A percentile compares a stretch with the other conserved stretches of the same genome.
Conservation (phyloP, 2,888 invertebrate genomes). For the Aromia moschata region DNA sequence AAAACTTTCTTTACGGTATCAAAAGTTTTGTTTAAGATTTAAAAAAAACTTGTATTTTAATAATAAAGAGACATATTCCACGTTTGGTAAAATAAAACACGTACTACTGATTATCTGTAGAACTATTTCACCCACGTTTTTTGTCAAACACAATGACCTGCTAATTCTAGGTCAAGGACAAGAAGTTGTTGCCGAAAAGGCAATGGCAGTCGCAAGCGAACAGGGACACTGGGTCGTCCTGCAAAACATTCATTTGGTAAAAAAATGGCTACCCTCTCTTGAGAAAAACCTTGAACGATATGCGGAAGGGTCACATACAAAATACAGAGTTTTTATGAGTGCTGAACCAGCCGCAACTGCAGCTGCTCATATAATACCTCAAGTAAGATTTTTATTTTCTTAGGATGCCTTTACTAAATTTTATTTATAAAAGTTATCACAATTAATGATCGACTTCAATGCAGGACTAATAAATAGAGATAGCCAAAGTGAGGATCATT, state of each 20-base stretch:
- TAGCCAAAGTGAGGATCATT: too few species aligned
- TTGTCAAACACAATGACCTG: background rate
- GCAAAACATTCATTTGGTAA: constrained; percentile 96
- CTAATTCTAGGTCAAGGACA: constrained; percentile 82
- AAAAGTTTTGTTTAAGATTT: too few species aligned
- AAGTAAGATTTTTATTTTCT: too few species aligned
- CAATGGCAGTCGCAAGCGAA: constrained; percentile 86
- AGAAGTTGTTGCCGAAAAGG: constrained; percentile 92
- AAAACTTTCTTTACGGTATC: too few species aligned
- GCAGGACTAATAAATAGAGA: too few species aligned
- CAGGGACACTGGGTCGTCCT: constrained; percentile 96
- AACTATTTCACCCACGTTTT: background rate
- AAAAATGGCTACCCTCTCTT: constrained; percentile 89
- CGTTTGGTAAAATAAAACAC: background rate
- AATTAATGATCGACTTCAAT: too few species aligned
- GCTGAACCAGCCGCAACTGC: constrained; percentile 92
- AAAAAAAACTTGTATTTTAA: too few species aligned
- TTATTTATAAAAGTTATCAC: too few species aligned
- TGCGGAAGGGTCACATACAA: constrained; percentile 78
- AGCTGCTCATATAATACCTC: constrained; percentile 91
- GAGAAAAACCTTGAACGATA: constrained; percentile 93
- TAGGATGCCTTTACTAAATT: too few species aligned
- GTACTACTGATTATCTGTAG: background rate
- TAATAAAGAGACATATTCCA: too few species aligned
- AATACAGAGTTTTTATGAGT: constrained; percentile 91